Base-by-base conservation (phyloP, 2,888 invertebrate species). In the Psylliodes chrysocephalus region DNA sequence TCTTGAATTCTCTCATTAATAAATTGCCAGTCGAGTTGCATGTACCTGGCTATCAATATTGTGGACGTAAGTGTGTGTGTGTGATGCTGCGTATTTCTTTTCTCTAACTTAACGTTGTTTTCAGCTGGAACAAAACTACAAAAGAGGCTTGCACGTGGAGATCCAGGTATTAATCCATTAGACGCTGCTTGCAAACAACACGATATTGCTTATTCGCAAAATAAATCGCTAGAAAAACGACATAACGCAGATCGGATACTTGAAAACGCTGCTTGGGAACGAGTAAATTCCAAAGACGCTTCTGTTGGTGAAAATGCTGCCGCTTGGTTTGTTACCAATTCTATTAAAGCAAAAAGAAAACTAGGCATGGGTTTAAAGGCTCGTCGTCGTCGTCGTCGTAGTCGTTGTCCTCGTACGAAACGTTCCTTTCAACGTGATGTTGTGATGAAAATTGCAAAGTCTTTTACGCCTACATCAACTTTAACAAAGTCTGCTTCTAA, bases 191-290 rank as follows among this genome's bases (percentile, higher is more conserved):
- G 18, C 60, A 77, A 76, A 63, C 60, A 74, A 12, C 79, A 78
- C 68, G 79, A 79, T 68, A 78, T 78, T 40, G 74, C 75, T 1
- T 79, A 80, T 63, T 65, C 63, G 3, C 30, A 68, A 30, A 17
- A 59, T 47, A 63, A 62, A 19, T 64, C 68, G 64, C 55, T 74
- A 55, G 17, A 51, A 12, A 57, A 67, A 44, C 69, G 79, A 44
- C 74, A 80, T 65, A 65, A 69, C 51, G 82, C 81, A 1, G 81
- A 83, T 72, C 66, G 72, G 61, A n/a, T n/a, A n/a, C n/a, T n/a
- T n/a, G n/a, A n/a, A n/a, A n/a, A n/a, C n/a, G n/a, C n/a, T n/a
- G n/a, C n/a, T n/a, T n/a, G n/a, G n/a, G n/a, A n/a, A n/a, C n/a
- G n/a, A 22, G 69, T 17, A 67, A 82, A 46, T 12, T 57, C 64